These are phyloP conservation scores for Sepiola atlantica DNA, from an alignment of 2,888 invertebrate species.

Conservation along the genomic window DNA sequence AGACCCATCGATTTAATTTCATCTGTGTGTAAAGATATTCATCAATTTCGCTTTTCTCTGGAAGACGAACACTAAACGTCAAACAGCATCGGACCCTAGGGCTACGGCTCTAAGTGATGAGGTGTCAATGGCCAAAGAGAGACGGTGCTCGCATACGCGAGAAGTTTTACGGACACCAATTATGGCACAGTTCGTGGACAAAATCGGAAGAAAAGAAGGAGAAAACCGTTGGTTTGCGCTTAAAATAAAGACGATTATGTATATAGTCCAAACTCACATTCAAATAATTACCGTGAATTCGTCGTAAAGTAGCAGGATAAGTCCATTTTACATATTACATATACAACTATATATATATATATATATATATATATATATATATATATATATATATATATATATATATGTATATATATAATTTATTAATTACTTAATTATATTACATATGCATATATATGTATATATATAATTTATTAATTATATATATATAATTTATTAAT, in stretches of 20 bases:
- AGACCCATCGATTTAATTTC: not conserved
- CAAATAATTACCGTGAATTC: too few relatives aligned
- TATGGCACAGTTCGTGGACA: not conserved
- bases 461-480: too few relatives aligned
- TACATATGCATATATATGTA: too few relatives aligned
- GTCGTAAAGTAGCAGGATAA: too few relatives aligned
- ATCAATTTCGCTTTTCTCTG: not conserved
- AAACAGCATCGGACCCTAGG: not conserved
- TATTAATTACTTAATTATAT: too few relatives aligned
- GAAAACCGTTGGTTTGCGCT: not conserved
- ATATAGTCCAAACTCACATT: too few relatives aligned
- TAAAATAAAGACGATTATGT: not conserved
- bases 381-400: too few relatives aligned
- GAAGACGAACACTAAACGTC: not conserved
- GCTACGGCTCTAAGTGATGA: not conserved
- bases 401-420: too few relatives aligned
- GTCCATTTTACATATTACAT: too few relatives aligned
- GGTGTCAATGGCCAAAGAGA: not conserved
- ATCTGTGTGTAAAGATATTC: not conserved
- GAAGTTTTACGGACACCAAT: not conserved
- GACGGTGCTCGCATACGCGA: not conserved
- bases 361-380: too few relatives aligned
- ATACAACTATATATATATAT: too few relatives aligned
- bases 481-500: too few relatives aligned
- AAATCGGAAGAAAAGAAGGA: not conserved